Percentiles rank a stretch among this genome's conserved stretches.
Conservation (phyloP, 2,113 vertebrate species). For the Benitochromis conjunctus region DNA sequence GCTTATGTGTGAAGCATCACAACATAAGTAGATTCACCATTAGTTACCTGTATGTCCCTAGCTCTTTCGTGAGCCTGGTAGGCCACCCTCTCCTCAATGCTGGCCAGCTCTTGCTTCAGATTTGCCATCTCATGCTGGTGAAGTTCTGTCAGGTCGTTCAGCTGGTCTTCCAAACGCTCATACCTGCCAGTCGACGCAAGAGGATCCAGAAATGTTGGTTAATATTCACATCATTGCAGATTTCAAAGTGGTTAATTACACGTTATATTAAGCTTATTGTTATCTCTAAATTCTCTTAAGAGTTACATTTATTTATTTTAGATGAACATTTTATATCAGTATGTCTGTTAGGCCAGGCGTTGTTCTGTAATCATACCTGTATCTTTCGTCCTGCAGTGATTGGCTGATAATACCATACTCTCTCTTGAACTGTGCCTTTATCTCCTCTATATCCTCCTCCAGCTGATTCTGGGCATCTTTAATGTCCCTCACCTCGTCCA, state of each 20-base stretch:
- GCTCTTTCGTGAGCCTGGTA: conserved; percentile 93
- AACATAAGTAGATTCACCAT: not conserved
- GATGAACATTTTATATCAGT: not conserved
- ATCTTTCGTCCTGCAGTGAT: conserved; percentile 89
- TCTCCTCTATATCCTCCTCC: conserved; percentile 87
- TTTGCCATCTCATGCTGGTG: conserved; percentile 93
- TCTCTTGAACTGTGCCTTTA: conserved; percentile 83
- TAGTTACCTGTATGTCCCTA: conserved; percentile 87
- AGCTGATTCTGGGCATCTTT: conserved; percentile 85
- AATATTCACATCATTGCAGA: not conserved
- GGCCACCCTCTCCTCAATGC: conserved; percentile 93
- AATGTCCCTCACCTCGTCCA: conserved; percentile 89
- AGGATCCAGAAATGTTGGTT: not conserved
- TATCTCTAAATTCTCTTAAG: not conserved
- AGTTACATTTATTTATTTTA: not conserved
- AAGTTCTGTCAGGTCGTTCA: conserved; percentile 90
- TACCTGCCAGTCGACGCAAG: conserved; percentile 66
- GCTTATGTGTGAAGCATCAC: not conserved
- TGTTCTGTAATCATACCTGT: conserved; percentile 74
- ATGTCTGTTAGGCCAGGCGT: not conserved
- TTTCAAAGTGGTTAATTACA: not conserved
- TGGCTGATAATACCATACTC: conserved; percentile 87
- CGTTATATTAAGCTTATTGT: not conserved
- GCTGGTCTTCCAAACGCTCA: conserved; percentile 87
- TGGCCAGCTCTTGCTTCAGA: conserved; percentile 93